Conservation (phyloP, 2,888 invertebrate genomes). For the Podotricha telesiphe region DNA sequence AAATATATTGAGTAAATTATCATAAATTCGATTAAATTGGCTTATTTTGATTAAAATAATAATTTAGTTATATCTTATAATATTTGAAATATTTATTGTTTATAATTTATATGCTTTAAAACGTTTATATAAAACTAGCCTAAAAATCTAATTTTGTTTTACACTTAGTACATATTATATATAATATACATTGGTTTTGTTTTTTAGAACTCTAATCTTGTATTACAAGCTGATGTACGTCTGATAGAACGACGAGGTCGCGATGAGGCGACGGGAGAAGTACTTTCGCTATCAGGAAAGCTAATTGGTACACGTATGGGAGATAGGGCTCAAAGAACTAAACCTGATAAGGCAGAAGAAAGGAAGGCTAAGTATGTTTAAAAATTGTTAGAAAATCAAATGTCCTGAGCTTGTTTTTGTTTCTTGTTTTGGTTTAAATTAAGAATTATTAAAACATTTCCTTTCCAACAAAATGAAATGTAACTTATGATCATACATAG, state of each 20-base stretch:
- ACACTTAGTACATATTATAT: too few relatives aligned
- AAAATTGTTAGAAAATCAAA: background rate
- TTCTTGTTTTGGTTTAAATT: too few relatives aligned
- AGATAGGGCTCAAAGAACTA: slow-evolving; percentile 95
- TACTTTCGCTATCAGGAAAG: slow-evolving; percentile 96
- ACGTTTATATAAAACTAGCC: slow-evolving; percentile 93
- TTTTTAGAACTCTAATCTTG: slow-evolving; percentile 98
- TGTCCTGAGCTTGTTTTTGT: too few relatives aligned
- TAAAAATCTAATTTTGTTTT: slow-evolving; percentile 63
- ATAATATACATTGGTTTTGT: background rate
- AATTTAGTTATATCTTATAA: background rate
- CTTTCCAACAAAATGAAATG: too few relatives aligned
- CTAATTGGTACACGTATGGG: slow-evolving; percentile 97
- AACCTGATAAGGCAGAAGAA: slow-evolving; percentile 96
- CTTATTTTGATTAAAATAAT: background rate
- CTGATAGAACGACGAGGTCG: slow-evolving; percentile 97
- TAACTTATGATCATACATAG: too few relatives aligned
- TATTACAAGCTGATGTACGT: slow-evolving; percentile 99
- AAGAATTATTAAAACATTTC: too few relatives aligned
- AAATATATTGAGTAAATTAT: slow-evolving; percentile 63
- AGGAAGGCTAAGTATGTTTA: slow-evolving; percentile 92
- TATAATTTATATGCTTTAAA: background rate
- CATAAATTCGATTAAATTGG: background rate
- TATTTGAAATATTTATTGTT: background rate
- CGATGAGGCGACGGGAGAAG: slow-evolving; percentile 99